Percentiles rank a stretch among this genome's conserved stretches.
Conservation (phyloP, 64 coral and sea anemone genomes). For the Astreopora myriophthalma region DNA sequence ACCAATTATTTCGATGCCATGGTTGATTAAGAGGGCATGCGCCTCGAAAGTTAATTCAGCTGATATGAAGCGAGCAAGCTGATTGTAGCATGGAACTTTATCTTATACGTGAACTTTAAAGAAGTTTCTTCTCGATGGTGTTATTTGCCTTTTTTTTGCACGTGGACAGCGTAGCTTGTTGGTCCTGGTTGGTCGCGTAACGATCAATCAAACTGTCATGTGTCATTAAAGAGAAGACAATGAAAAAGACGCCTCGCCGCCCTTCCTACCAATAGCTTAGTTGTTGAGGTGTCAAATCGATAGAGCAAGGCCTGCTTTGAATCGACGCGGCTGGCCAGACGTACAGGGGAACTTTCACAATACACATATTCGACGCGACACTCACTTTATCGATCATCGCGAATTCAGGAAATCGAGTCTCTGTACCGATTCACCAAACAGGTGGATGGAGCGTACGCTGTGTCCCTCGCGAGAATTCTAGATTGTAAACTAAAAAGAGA, state of each 20-base stretch:
- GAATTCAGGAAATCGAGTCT: background rate
- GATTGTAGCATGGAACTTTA: background rate
- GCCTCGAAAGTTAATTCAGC: background rate
- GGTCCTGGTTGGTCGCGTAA: constrained; percentile 80
- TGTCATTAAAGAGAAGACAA: constrained; percentile 97
- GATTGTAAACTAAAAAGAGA: constrained; percentile 46
- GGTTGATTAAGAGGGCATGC: constrained; percentile 45
- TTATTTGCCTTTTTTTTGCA: constrained; percentile 70
- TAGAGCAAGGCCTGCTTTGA: constrained; percentile 40
- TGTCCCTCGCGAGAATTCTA: background rate
- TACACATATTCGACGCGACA: constrained; percentile 1
- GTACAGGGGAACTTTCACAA: background rate
- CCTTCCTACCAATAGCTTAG: constrained; percentile 95
- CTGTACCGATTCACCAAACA: constrained; percentile 20
- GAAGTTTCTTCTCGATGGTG: constrained; percentile 11
- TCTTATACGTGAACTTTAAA: background rate
- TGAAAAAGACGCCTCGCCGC: constrained; percentile 73
- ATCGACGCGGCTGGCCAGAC: constrained; percentile 13
- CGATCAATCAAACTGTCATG: constrained; percentile 96
- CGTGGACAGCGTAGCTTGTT: constrained; percentile 58
- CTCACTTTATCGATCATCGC: background rate
- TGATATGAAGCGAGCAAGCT: background rate
- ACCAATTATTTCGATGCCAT: constrained; percentile 91
- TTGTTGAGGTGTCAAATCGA: constrained; percentile 97
- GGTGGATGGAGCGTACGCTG: constrained; percentile 18